Percentiles rank a stretch among this genome's conserved stretches.
phyloP scores from a whole-genome alignment of 2,113 vertebrate genomes.

The Merops nubicus region DNA sequence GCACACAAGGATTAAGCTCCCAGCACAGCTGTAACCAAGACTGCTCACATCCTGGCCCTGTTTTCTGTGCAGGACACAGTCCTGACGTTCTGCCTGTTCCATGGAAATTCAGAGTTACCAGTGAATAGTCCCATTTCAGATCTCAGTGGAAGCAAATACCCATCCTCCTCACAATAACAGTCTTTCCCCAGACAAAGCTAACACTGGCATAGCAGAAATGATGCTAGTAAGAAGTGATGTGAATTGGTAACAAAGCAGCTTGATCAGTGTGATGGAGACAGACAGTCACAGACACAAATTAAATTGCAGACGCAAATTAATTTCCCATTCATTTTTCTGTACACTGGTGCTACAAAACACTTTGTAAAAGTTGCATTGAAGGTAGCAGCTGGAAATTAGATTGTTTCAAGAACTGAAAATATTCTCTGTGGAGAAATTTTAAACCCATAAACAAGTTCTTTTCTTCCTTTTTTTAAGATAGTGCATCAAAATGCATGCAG shows the following conservation, averaged over 20 bases:
- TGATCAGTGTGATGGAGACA: background rate
- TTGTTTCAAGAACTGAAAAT: slow-evolving; percentile 57
- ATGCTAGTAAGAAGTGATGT: slow-evolving; percentile 8
- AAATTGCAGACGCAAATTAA: background rate
- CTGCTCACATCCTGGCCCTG: background rate
- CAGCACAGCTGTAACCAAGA: background rate
- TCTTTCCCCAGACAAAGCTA: background rate
- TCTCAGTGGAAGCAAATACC: background rate
- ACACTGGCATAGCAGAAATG: background rate
- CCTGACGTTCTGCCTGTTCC: background rate
- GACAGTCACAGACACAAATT: slow-evolving; percentile 13
- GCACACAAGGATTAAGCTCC: background rate
- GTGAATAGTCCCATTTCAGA: background rate
- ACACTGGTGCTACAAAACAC: background rate
- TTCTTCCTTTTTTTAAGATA: background rate
- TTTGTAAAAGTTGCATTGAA: background rate
- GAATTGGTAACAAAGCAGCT: slow-evolving; percentile 30
- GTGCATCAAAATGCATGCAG: background rate
- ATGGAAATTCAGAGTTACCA: background rate
- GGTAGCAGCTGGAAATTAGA: slow-evolving; percentile 39
- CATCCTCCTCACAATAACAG: background rate
- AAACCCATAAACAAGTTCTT: slow-evolving; percentile 32
- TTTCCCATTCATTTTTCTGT: slow-evolving; percentile 24
- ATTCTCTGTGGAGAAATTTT: slow-evolving; percentile 40
- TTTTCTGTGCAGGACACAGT: background rate